These are phyloP conservation scores for Neopelma chrysocephalum DNA, from an alignment of 2,797 vertebrate species.

Conservation along the genomic window DNA sequence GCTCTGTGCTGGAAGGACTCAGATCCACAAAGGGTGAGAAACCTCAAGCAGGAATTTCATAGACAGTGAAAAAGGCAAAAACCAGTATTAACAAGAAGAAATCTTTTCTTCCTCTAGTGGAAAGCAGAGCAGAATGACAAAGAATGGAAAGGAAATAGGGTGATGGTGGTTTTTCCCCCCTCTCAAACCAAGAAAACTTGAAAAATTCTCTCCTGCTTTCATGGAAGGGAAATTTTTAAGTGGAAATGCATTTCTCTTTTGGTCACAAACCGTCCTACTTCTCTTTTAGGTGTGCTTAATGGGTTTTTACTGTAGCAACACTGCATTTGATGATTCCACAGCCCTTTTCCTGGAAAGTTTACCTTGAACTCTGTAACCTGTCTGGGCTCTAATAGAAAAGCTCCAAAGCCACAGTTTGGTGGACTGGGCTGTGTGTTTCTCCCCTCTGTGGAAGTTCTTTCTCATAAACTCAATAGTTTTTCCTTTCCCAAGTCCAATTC, in stretches of 20 bases:
- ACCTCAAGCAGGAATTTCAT: neutral
- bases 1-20: accelerated
- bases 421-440: no score
- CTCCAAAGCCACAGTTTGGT: neutral
- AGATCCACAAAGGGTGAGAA: neutral
- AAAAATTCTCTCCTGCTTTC: neutral
- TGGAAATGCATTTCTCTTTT: neutral
- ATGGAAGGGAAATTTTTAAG: neutral
- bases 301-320: neutral
- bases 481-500: neutral
- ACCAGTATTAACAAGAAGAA: accelerated
- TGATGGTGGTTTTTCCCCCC: accelerated
- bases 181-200: neutral
- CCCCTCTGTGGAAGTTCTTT: neutral
- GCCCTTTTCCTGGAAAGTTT: neutral
- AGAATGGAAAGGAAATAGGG: neutral
- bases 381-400: accelerated
- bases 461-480: neutral
- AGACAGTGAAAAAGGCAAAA: accelerated
- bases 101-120: neutral
- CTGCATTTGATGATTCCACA: neutral
- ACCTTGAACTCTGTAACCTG: neutral
- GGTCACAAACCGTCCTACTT: neutral
- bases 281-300: neutral
- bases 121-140: neutral